Percentiles rank a stretch among this genome's conserved stretches.
phyloP scores from a whole-genome alignment of 2,113 vertebrate species.

The Xiphophorus couchianus region DNA sequence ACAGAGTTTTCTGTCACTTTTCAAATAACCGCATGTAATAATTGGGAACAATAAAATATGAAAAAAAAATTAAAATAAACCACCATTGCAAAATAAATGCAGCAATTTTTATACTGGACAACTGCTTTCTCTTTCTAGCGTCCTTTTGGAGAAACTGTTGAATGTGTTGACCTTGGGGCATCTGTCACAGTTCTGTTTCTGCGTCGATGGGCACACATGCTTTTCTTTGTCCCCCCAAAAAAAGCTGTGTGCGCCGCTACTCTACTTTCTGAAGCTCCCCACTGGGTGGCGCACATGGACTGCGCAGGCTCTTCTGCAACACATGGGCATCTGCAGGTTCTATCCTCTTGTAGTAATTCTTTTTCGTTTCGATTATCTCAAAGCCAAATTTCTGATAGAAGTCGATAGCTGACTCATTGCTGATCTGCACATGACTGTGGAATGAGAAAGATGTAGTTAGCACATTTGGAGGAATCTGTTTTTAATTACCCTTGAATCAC shows the following conservation, averaged over 20 bases:
- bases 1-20: slow-evolving; percentile 64
- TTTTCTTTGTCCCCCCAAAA: slow-evolving; percentile 28
- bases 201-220: slow-evolving; percentile 68
- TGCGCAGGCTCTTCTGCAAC: slow-evolving; percentile 97
- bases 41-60: slow-evolving; percentile 56
- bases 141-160: slow-evolving; percentile 82
- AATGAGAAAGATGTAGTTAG: neutral
- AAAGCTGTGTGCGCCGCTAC: slow-evolving; percentile 62
- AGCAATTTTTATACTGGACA: slow-evolving; percentile 78
- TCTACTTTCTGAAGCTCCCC: slow-evolving; percentile 91
- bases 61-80: slow-evolving; percentile 56
- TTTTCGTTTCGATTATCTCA: slow-evolving; percentile 99
- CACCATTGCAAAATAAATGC: slow-evolving; percentile 78
- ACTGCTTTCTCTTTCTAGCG: slow-evolving; percentile 77
- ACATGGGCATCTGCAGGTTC: slow-evolving; percentile 98
- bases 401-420: slow-evolving; percentile 98
- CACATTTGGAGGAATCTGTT: neutral
- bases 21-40: slow-evolving; percentile 64
- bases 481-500: no score
- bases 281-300: slow-evolving; percentile 82
- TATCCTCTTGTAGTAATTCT: slow-evolving; percentile 99
- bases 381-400: slow-evolving; percentile 99
- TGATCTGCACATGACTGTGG: slow-evolving; percentile 97
- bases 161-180: slow-evolving; percentile 76
- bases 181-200: slow-evolving; percentile 83